Base-by-base conservation (phyloP, 2,888 invertebrate genomes). In the Meteorus colon region DNA sequence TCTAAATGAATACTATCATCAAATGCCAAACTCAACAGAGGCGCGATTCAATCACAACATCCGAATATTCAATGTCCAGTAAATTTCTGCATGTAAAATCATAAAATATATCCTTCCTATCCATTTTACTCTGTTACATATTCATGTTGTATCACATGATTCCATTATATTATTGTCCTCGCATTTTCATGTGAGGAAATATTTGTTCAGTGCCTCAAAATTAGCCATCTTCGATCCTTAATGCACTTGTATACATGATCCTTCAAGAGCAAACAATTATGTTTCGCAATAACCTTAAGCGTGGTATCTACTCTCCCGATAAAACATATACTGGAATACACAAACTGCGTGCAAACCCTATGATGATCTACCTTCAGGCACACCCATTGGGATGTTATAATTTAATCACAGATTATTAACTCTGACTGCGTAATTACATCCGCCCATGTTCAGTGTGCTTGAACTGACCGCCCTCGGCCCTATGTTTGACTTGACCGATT, bases 321-420 rank as follows among this genome's bases (percentile, higher is more conserved):
- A 45, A 66, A 29, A 67, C 62, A 41, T 65, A 69, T 67, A 70
- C 34, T 55, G 14, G n/a, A 5, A 29, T 4, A 55, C 62, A 63
- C 29, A 66, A 3, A 55, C 55, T 19, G 73, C 62, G 76, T 60
- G 60, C 41, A 73, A 45, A 70, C 66, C 70, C 24, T 63, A 55
- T 19, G 63, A 55, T 67, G 60, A 55, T 45, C 60, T 80, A 74
- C 77, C 80, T 76, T 72, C 78, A 62, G 81, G 81, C 79, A 69
- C 29, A 75, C 75, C 77, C 74, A 77, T 73, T 60, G 77, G 76
- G 81, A 79, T 81, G 77, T 81, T 82, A 80, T 79, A 82, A 81
- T 82, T 81, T 81, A 82, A 82, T 82, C 82, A 82, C 80, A 79
- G 81, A 82, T 82, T 82, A 82, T 82, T 80, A 82, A 81, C 78